These are phyloP conservation scores for Ciconia nigra DNA, from an alignment of 2,797 vertebrate species.

Conservation along the genomic window DNA sequence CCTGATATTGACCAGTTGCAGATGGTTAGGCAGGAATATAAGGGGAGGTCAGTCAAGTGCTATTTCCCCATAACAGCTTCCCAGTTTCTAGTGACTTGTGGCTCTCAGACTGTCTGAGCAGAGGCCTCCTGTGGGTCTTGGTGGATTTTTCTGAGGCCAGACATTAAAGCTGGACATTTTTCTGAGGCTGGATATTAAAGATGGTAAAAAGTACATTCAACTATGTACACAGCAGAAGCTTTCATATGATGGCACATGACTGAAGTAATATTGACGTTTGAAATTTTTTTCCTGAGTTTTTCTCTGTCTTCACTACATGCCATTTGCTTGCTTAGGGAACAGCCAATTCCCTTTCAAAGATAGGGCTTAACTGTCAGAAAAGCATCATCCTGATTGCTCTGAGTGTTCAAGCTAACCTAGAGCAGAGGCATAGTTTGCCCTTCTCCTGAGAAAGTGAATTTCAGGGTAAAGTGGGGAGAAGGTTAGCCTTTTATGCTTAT, in stretches of 20 bases:
- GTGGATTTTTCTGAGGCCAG: not conserved
- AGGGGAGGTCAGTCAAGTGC: not conserved
- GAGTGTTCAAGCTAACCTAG: not conserved
- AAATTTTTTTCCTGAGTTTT: not conserved
- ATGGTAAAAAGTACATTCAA: not conserved
- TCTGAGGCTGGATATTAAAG: not conserved
- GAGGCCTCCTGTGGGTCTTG: not conserved
- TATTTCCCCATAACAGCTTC: not conserved
- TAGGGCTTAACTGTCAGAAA: not conserved
- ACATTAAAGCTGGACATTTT: not conserved
- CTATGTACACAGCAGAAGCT: not conserved
- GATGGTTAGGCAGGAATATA: not conserved
- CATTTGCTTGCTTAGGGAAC: not conserved
- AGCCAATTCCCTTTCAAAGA: not conserved
- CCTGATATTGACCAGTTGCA: not conserved
- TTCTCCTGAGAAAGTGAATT: not conserved
- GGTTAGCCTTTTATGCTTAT: not conserved
- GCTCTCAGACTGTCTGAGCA: not conserved
- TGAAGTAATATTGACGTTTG: not conserved
- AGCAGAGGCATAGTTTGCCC: not conserved
- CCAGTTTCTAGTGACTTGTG: not conserved
- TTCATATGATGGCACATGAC: not conserved
- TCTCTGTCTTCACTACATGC: not conserved
- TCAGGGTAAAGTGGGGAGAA: not conserved
- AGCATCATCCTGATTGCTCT: not conserved